Conservation (phyloP, 2,797 vertebrate genomes). For the Rhinella marina region DNA sequence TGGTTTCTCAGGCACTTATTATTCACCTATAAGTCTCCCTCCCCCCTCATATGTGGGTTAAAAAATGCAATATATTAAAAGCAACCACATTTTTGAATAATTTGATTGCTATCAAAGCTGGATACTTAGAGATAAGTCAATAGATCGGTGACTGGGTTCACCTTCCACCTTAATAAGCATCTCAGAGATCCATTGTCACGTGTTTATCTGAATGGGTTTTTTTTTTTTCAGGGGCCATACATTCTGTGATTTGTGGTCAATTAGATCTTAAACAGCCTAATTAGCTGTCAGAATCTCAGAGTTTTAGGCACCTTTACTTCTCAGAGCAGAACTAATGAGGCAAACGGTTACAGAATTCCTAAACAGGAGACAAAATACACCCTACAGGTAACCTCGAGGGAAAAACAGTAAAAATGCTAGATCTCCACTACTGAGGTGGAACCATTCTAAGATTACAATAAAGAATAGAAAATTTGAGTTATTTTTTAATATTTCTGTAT, state of each 20-base stretch:
- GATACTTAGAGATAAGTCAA: neutral
- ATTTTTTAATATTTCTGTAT: neutral
- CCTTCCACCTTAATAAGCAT: constrained; percentile 8
- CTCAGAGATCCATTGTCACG: neutral
- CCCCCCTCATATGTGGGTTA: too few relatives aligned
- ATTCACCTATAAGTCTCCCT: too few relatives aligned
- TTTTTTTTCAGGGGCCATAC: constrained; percentile 20
- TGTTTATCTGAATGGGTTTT: constrained; percentile 2
- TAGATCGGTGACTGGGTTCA: neutral
- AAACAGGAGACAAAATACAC: constrained; percentile 6
- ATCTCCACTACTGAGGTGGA: neutral
- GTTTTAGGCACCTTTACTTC: constrained; percentile 15
- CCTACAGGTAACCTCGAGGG: constrained; percentile 21
- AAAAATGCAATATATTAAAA: neutral
- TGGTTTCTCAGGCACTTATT: neutral
- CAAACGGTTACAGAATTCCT: constrained; percentile 31
- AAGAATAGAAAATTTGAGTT: neutral
- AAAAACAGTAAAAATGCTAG: neutral
- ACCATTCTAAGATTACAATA: neutral
- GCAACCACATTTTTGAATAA: neutral
- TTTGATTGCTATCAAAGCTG: neutral
- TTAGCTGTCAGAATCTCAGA: constrained; percentile 30
- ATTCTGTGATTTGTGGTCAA: constrained; percentile 28
- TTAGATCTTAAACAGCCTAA: constrained; percentile 22
- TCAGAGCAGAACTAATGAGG: constrained; percentile 33